These are phyloP conservation scores for Volucella bombylans DNA, from an alignment of 2,888 invertebrate species.

Conservation along the genomic window DNA sequence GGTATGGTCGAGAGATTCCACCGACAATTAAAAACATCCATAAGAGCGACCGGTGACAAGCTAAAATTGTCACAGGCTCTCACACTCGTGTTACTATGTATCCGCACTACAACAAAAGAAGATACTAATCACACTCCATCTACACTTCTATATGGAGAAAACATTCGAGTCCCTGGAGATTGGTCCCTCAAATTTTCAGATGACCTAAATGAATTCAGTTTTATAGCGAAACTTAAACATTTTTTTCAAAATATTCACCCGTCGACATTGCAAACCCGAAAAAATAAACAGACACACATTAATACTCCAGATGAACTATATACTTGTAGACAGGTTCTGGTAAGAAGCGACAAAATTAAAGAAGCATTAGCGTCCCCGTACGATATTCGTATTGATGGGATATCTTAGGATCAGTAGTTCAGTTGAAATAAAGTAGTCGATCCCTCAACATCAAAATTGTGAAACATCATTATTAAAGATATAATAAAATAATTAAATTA, in stretches of 20 bases:
- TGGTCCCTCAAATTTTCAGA: not conserved
- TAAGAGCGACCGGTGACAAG: not conserved
- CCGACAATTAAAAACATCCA: slow-evolving; percentile 13
- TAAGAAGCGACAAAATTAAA: too few species aligned
- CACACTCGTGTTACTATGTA: not conserved
- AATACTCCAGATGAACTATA: too few species aligned
- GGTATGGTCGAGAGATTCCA: slow-evolving; percentile 33
- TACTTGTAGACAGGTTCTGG: too few species aligned
- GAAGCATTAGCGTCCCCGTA: too few species aligned
- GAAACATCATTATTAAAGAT: too few species aligned
- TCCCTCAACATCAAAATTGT: too few species aligned
- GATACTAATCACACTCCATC: slow-evolving; percentile 1
- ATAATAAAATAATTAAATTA: too few species aligned
- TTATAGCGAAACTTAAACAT: slow-evolving; percentile 3
- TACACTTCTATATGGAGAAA: slow-evolving; percentile 24
- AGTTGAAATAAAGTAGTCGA: too few species aligned
- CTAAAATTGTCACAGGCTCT: slow-evolving; percentile 14
- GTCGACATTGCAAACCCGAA: not conserved
- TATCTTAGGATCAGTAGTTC: too few species aligned
- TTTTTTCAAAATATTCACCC: not conserved
- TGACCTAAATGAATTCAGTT: not conserved
- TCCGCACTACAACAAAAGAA: slow-evolving; percentile 9
- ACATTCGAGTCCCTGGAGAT: slow-evolving; percentile 4
- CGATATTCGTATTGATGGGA: too few species aligned
- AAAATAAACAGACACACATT: not conserved